These are phyloP conservation scores for Platycheirus rosarum DNA, from an alignment of 2,888 invertebrate species.

Conservation along the genomic window DNA sequence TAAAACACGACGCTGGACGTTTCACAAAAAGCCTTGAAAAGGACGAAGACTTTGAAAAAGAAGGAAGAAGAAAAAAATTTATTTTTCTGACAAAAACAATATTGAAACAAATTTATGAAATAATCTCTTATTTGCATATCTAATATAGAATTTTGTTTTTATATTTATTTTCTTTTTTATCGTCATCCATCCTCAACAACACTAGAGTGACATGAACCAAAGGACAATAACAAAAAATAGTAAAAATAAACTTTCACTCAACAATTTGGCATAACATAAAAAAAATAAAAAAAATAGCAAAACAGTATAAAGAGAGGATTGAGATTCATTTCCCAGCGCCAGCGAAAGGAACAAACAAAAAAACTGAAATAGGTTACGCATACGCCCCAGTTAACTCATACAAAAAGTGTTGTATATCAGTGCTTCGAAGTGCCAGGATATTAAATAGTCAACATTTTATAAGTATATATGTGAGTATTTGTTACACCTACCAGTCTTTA, in stretches of 20 bases:
- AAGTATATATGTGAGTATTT: slow-evolving; percentile 41
- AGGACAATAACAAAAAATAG: background rate
- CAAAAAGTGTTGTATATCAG: slow-evolving; percentile 44
- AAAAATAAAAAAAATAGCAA: slow-evolving; percentile 59
- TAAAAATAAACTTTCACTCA: slow-evolving; percentile 51
- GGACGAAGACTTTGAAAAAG: background rate
- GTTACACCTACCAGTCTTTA: slow-evolving; percentile 27
- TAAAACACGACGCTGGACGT: slow-evolving; percentile 13
- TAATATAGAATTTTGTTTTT: slow-evolving; percentile 67
- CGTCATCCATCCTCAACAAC: slow-evolving; percentile 12
- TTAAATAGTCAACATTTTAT: slow-evolving; percentile 53
- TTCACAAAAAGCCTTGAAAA: slow-evolving; percentile 11
- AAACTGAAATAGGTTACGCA: slow-evolving; percentile 64
- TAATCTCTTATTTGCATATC: slow-evolving; percentile 71
- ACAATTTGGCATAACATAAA: slow-evolving; percentile 63
- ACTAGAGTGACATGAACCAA: background rate
- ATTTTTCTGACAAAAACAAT: slow-evolving; percentile 41
- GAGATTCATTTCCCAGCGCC: slow-evolving; percentile 2
- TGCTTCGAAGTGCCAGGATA: slow-evolving; percentile 68
- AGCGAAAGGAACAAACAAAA: background rate
- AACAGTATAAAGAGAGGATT: slow-evolving; percentile 24
- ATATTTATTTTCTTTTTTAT: slow-evolving; percentile 22
- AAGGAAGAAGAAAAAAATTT: background rate
- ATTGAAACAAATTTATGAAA: slow-evolving; percentile 65
- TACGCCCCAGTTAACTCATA: slow-evolving; percentile 64